A percentile compares a stretch with the other conserved stretches of the same genome.
phyloP scores from a whole-genome alignment of 2,797 vertebrate genomes.

The Hirundo rustica region DNA sequence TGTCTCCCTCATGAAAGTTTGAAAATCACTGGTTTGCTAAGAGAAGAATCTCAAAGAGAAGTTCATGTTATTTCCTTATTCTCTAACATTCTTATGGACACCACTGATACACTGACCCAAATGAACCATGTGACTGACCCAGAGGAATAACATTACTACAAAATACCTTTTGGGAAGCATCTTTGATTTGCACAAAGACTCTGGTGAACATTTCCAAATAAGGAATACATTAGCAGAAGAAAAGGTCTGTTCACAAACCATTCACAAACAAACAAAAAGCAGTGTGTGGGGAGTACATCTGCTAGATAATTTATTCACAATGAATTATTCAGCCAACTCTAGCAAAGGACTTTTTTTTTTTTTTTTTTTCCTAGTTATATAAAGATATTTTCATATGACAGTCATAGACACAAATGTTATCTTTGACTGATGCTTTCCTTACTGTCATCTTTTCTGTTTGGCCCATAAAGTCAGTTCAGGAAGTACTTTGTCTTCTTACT shows the following conservation, averaged over 20 bases:
- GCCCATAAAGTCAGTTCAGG: neutral
- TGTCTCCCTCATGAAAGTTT: neutral
- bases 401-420: conserved; percentile 9
- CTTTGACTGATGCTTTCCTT: conserved; percentile 19
- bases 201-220: conserved; percentile 2
- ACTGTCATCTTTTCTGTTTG: conserved; percentile 20
- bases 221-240: conserved; percentile 16
- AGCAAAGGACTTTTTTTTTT: conserved; percentile 9
- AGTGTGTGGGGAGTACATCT: conserved; percentile 37
- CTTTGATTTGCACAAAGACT: neutral
- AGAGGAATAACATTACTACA: neutral
- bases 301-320: conserved; percentile 58
- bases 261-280: conserved; percentile 59
- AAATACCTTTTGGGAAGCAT: neutral
- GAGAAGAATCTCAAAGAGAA: neutral
- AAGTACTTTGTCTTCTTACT: conserved; percentile 32
- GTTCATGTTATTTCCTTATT: neutral
- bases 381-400: conserved; percentile 28
- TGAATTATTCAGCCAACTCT: conserved; percentile 55
- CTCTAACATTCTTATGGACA: neutral
- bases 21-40: neutral
- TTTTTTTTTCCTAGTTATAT: conserved; percentile 34
- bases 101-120: neutral
- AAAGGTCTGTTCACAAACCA: conserved; percentile 37
- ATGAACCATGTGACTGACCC: neutral